Evolutionary conservation across 2,113 vertebrate genomes (phyloP), one percentile per base, ranked within the genome.

Genomic region (Cisticola juncidis): DNA sequence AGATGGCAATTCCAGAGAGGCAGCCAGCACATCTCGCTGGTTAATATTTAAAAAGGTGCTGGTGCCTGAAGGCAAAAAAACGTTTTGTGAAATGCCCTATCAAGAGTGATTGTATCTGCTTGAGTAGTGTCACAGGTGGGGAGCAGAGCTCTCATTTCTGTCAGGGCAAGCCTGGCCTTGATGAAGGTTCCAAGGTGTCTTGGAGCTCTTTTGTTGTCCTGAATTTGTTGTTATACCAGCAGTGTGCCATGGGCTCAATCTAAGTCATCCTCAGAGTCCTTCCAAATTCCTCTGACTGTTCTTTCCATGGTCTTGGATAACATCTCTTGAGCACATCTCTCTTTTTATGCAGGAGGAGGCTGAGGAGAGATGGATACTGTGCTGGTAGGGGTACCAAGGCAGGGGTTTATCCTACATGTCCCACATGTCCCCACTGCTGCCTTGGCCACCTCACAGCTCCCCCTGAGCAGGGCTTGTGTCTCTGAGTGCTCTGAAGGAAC

Each of bases 11-110:
- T 94, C 84, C 94, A 66, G 71, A 77, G 65, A 78, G 92, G 83
- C 74, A 94, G 89, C 86, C 95, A 92, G 89, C 89, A 96, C 86
- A 95, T 78, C 94, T 95, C 4, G 2, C 83, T 94, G 72, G 88
- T 98, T 97, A 97, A 97, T 98, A 97, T 97, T 98, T 97, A 97
- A 98, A 95, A 95, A 96, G 97, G 78, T 95, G 69, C 93, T 60
- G 82, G 88, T 50, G 26, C 62, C 78, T 48, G 35, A 61, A 45
- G 13, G 94, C 95, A 94, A 23, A n/a, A n/a, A 57, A 78, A 81
- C 36, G 2, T 53, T 86, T 83, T 51, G 92, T 87, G 56, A 89
- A 76, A 81, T 83, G 35, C 48, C 76, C 83, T 86, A 51, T 81
- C 70, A 92, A 60, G 92, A 66, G 57, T 73, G 72, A 51, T 60